Percentiles rank a stretch among this genome's conserved stretches.
Evolutionary conservation across 2,888 invertebrate species (phyloP).

Genomic region (Diogma glabrata): DNA sequence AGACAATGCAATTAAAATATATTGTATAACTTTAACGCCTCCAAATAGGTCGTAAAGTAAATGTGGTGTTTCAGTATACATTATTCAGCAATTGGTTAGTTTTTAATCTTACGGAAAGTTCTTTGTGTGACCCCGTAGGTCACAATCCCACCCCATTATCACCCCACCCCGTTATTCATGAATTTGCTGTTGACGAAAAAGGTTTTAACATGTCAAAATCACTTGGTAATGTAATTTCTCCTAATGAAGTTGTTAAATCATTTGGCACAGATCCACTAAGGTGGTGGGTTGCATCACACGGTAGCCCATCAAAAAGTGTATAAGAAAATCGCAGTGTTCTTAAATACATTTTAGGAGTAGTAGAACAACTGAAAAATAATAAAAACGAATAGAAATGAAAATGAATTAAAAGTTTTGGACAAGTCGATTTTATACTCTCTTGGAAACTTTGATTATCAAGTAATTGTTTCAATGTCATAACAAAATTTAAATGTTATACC

Average conservation of each 20-base stretch:
- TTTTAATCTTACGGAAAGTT: no score
- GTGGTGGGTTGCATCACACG: slow-evolving; percentile 94
- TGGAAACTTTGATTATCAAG: slow-evolving; percentile 2
- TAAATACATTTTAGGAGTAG: slow-evolving; percentile 69
- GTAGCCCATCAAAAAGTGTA: slow-evolving; percentile 60
- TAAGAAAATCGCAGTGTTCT: slow-evolving; percentile 67
- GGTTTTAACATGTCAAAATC: slow-evolving; percentile 98
- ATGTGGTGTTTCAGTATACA: no score
- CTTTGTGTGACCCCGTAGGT: no score
- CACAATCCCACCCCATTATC: no score
- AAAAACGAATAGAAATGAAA: slow-evolving; percentile 20
- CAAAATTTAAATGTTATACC: no score
- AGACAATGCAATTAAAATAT: no score
- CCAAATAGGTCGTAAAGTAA: no score
- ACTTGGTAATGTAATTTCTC: slow-evolving; percentile 86
- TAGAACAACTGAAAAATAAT: slow-evolving; percentile 32
- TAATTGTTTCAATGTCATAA: background rate
- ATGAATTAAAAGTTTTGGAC: slow-evolving; percentile 30
- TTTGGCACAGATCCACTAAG: slow-evolving; percentile 76
- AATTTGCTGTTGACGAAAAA: slow-evolving; percentile 88
- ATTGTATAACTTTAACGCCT: no score
- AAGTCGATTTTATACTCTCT: slow-evolving; percentile 7
- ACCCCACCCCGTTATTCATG: slow-evolving; percentile 82
- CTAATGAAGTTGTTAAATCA: slow-evolving; percentile 51
- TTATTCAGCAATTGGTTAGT: no score